Evolutionary conservation across 2,888 invertebrate species (phyloP).

Genomic region (Orthosia incerta): DNA sequence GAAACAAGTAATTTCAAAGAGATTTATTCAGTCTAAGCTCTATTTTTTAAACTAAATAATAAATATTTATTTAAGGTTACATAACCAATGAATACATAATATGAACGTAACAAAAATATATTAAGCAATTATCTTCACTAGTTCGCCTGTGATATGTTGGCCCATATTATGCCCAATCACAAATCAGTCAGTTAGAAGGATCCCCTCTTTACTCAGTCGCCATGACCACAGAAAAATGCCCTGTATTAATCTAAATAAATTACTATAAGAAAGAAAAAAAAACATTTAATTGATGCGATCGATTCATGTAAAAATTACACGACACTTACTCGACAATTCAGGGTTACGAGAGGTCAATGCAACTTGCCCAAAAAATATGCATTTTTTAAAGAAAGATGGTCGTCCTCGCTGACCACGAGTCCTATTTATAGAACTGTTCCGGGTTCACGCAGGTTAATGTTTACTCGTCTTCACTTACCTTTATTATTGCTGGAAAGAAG

Average conservation of each 20-base stretch:
- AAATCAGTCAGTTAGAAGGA: too few species aligned
- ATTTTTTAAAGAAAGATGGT: not conserved
- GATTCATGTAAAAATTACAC: not conserved
- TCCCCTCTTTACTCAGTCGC: too few species aligned
- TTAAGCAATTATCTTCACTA: too few species aligned
- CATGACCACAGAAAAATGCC: too few species aligned
- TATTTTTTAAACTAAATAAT: constrained; percentile 8
- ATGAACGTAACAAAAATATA: not conserved
- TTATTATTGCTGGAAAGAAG: constrained; percentile 19
- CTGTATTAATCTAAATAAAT: too few species aligned
- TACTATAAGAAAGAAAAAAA: not conserved
- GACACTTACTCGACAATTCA: not conserved
- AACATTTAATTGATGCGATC: not conserved
- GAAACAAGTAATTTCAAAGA: not conserved
- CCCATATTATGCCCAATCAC: too few species aligned
- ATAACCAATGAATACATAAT: not conserved
- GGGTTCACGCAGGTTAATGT: constrained; percentile 29
- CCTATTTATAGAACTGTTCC: constrained; percentile 38
- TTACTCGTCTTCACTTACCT: constrained; percentile 19
- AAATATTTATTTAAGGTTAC: not conserved
- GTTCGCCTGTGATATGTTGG: too few species aligned
- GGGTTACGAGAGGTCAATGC: constrained; percentile 39
- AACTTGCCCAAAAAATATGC: constrained; percentile 13
- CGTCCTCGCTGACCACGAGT: constrained; percentile 28
- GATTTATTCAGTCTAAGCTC: constrained; percentile 14